Evolutionary conservation across 2,888 invertebrate genomes (phyloP), one percentile per base, ranked within the genome.

Genomic region (Acanthosepion esculentum): DNA sequence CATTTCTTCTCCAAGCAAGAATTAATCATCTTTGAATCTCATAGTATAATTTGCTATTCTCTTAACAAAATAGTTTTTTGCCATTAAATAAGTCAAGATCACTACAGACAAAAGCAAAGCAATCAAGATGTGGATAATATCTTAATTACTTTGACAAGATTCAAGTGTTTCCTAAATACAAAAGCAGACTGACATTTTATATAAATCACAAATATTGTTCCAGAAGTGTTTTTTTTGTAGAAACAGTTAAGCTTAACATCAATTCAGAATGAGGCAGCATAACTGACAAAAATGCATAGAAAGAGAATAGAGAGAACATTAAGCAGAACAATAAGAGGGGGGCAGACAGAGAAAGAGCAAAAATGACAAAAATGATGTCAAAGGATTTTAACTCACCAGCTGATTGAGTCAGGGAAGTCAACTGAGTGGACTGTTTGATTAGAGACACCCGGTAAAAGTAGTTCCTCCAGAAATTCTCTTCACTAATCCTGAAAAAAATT

Each of bases 391-490:
- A 91, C 95, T 95, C 94, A 96, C 97, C 97, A 95, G 96, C 96
- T 95, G 96, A 96, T 95, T 97, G 97, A 94, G 98, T 98, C 97
- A 98, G 97, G 94, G 98, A 98, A 96, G 98, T 98, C 41, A 98
- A 98, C 98, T 99, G 99, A 97, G 98, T 99, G 96, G 99, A 99
- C 98, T 99, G 99, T 97, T 99, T 99, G 97, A 99, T 99, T 96
- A 99, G 98, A 96, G 99, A 99, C 96, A 99, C 99, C 97, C 99
- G 99, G 98, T 99, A 99, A 98, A 99, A 99, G 98, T 99, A 99
- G 98, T 99, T 99, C 97, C 99, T 98, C 99, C 99, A 99, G 98
- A 99, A 99, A 97, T 98, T 98, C 98, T 99, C 99, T 98, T 99
- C 99, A 97, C 98, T 97, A 10, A 98, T 96, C 96, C 98, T 98